Percentiles rank a stretch among this genome's conserved stretches.
phyloP scores from a whole-genome alignment of 2,888 invertebrate species.

The Steromphala cineraria region DNA sequence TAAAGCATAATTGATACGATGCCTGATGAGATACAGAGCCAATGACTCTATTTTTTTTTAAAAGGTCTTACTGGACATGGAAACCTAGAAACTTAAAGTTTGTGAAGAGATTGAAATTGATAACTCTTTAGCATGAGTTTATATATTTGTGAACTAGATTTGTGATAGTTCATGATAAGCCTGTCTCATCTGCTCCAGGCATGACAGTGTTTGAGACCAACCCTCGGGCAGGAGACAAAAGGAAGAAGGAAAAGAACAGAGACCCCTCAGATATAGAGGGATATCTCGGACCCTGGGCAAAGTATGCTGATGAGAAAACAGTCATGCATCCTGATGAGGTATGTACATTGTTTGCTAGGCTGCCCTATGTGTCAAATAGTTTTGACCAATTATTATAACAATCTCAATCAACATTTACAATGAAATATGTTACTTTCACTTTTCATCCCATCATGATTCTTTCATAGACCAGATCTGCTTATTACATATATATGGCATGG shows the following conservation, averaged over 20 bases:
- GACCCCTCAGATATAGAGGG: constrained; percentile 94
- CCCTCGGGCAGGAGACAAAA: constrained; percentile 78
- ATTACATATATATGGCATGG: too few relatives aligned
- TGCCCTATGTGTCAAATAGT: neutral
- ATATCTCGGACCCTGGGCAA: constrained; percentile 98
- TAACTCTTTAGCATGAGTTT: too few relatives aligned
- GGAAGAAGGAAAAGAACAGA: constrained; percentile 90
- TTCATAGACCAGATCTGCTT: too few relatives aligned
- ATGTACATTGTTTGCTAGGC: constrained; percentile 19
- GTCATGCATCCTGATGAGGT: constrained; percentile 91
- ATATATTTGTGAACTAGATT: too few relatives aligned
- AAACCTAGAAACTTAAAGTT: neutral
- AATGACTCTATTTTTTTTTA: too few relatives aligned
- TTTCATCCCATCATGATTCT: too few relatives aligned
- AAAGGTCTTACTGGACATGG: too few relatives aligned
- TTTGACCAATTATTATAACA: neutral
- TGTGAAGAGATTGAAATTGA: too few relatives aligned
- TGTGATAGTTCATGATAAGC: too few relatives aligned
- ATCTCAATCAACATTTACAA: neutral
- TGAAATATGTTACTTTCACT: too few relatives aligned
- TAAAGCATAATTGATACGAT: too few relatives aligned
- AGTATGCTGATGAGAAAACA: constrained; percentile 91
- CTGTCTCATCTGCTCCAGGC: constrained; percentile 37
- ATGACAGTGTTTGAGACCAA: constrained; percentile 86
- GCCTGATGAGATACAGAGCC: too few relatives aligned